These are phyloP conservation scores for Scatophagus argus DNA, from an alignment of 2,113 vertebrate genomes.

Conservation along the genomic window DNA sequence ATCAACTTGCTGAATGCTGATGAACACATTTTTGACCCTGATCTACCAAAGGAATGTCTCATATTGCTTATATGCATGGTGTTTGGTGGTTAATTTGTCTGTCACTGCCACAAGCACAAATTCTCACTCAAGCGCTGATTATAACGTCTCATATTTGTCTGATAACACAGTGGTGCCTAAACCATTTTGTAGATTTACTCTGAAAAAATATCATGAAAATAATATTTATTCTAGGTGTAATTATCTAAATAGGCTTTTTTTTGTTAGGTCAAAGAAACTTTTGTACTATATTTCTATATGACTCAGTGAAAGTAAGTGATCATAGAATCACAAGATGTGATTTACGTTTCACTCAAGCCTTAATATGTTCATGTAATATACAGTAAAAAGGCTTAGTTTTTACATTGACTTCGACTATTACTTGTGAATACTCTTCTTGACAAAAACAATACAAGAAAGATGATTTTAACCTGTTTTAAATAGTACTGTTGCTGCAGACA, in stretches of 20 bases:
- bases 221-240: slow-evolving; percentile 22
- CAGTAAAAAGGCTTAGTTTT: neutral
- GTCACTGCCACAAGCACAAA: neutral
- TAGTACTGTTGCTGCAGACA: neutral
- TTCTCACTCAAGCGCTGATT: neutral
- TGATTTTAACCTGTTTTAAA: slow-evolving; percentile 5
- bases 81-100: slow-evolving; percentile 13
- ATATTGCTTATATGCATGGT: slow-evolving; percentile 35
- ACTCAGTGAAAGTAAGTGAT: neutral
- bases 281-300: slow-evolving; percentile 31
- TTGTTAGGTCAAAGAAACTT: slow-evolving; percentile 28
- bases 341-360: slow-evolving; percentile 12
- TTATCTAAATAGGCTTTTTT: neutral
- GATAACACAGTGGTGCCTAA: slow-evolving; percentile 45
- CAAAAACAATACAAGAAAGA: neutral
- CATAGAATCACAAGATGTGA: neutral
- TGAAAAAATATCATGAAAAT: neutral
- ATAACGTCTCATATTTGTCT: neutral
- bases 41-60: slow-evolving; percentile 53
- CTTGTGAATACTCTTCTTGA: neutral
- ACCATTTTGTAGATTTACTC: neutral
- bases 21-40: slow-evolving; percentile 2
- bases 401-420: neutral
- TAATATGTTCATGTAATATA: slow-evolving; percentile 9
- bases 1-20: slow-evolving; percentile 17